Evolutionary conservation across 2,113 vertebrate genomes (phyloP).

Genomic region (Oreotragus oreotragus): DNA sequence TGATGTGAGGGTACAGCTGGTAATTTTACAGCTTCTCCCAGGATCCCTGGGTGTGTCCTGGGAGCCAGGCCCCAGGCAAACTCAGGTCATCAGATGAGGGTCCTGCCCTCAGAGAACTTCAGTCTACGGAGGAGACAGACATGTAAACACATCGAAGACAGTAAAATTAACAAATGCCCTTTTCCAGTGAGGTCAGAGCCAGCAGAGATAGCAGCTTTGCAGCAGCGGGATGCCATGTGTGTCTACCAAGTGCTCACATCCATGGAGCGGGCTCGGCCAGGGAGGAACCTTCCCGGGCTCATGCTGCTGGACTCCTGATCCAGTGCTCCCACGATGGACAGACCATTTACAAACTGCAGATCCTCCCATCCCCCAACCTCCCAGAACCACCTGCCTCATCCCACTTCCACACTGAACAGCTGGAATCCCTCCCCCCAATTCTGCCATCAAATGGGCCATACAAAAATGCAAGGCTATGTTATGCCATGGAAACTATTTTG

Average conservation of each 20-base stretch:
- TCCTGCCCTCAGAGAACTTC: constrained; percentile 32
- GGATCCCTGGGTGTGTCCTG: background rate
- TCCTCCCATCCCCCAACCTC: background rate
- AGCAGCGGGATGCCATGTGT: background rate
- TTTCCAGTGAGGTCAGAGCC: background rate
- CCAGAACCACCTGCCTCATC: background rate
- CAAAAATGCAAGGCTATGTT: background rate
- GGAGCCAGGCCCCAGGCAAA: background rate
- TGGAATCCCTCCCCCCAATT: background rate
- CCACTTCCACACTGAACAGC: background rate
- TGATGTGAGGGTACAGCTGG: background rate
- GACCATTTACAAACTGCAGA: background rate
- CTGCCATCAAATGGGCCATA: background rate
- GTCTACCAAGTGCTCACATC: background rate
- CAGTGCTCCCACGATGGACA: background rate
- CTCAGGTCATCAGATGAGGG: background rate
- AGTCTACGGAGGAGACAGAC: background rate
- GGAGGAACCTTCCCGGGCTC: background rate
- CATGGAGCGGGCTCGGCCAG: background rate
- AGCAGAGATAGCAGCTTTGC: constrained; percentile 8
- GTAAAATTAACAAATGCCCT: background rate
- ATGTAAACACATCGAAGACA: background rate
- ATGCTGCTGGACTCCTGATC: background rate
- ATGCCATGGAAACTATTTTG: background rate
- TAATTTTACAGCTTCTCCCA: background rate